Base-by-base conservation (phyloP, 2,888 invertebrate genomes). In the Myathropa florea region DNA sequence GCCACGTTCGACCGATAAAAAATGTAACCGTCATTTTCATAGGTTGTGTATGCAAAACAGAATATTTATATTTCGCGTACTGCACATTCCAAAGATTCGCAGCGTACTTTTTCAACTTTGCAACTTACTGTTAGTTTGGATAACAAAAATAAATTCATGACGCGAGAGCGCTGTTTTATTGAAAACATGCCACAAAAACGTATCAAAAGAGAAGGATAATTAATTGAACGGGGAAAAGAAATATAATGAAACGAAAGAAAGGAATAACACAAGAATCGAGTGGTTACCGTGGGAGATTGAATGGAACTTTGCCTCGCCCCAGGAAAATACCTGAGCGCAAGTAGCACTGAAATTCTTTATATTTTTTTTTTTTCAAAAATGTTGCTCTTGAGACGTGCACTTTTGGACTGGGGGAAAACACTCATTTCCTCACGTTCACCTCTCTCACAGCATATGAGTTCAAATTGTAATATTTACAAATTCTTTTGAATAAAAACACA, bases 91-190 rank as follows among this genome's bases (percentile, higher is more conserved):
- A 55, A 39, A 57, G 36, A 33, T 39, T 57, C 60, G 39, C 53
- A 55, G 24, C 30, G 28, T 70, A 57, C 30, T 72, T 76, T 53
- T 63, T 57, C 64, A 30, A 33, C 73, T 79, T 63, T 65, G 83
- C 83, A 79, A 59, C 39, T 80, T 70, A 64, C 76, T 14, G 63
- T 26, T 61, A 78, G 73, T 78, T 60, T 70, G 30, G 57, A 63
- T 73, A 75, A 75, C 78, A 60, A 78, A 86, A 86, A 86, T 86
- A 83, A 79, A 75, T 71, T 26, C 60, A 79, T 83, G 83, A 86
- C 78, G 83, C 65, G 83, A 24, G 65, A 64, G 73, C 63, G 36
- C 14, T 75, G 68, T 67, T 80, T 80, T 61, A 75, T 71, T 39
- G 30, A 76, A 61, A 36, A 65, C 36, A 78, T 60, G 67, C 67